Conservation (phyloP, 2,888 invertebrate genomes). For the Cyclophora albipunctata region DNA sequence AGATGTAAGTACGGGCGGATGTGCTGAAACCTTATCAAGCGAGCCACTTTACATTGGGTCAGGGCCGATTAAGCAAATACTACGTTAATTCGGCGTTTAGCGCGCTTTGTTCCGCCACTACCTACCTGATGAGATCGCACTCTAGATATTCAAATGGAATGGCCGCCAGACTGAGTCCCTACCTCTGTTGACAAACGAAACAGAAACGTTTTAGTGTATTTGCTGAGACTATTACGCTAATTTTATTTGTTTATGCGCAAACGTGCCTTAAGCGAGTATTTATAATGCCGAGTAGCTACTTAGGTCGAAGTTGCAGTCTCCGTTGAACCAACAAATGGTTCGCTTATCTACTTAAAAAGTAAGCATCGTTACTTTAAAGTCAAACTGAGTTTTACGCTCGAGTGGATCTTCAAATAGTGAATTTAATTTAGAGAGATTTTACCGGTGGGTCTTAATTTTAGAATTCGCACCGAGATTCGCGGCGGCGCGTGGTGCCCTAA, state of each 20-base stretch:
- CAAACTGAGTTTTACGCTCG: conserved; percentile 8
- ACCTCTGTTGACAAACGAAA: conserved; percentile 49
- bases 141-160: conserved; percentile 60
- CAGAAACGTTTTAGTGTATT: conserved; percentile 43
- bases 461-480: conserved; percentile 88
- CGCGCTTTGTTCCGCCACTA: conserved; percentile 44
- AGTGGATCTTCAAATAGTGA: conserved; percentile 6
- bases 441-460: conserved; percentile 40
- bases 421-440: conserved; percentile 5
- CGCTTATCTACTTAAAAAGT: conserved; percentile 14
- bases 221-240: conserved; percentile 44
- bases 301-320: conserved; percentile 22
- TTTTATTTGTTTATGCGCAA: conserved; percentile 44
- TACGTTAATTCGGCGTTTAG: conserved; percentile 61
- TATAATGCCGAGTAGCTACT: conserved; percentile 25
- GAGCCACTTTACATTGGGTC: conserved; percentile 57
- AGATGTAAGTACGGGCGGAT: conserved; percentile 57
- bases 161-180: conserved; percentile 33
- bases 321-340: conserved; percentile 20
- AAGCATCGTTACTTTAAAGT: conserved; percentile 9
- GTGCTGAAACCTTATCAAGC: conserved; percentile 51
- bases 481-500: conserved; percentile 97
- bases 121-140: conserved; percentile 47
- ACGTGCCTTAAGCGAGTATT: conserved; percentile 26
- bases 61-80: conserved; percentile 54